These are phyloP conservation scores for Diabrotica balteata DNA, from an alignment of 2,888 invertebrate species.

Conservation along the genomic window DNA sequence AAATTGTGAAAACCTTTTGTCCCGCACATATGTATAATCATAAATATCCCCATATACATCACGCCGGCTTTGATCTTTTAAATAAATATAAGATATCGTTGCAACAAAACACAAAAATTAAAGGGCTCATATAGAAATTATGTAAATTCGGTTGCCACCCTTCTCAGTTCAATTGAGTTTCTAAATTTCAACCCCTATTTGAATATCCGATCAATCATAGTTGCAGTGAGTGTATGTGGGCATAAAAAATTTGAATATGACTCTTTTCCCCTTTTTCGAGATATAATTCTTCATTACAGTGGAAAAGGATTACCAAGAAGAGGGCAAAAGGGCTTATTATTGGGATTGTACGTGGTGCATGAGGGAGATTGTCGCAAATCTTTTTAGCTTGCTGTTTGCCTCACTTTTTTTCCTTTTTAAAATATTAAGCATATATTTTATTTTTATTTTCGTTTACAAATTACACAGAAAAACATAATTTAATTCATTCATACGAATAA, in stretches of 20 bases:
- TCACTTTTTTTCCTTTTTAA: no score
- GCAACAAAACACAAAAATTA: constrained; percentile 37
- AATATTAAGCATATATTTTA: no score
- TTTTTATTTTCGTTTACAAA: no score
- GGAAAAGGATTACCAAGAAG: constrained; percentile 34
- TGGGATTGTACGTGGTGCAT: neutral
- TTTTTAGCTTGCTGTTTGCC: no score
- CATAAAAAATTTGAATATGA: constrained; percentile 38
- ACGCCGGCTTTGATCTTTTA: constrained; percentile 34
- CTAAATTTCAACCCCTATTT: constrained; percentile 41
- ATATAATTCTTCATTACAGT: constrained; percentile 37
- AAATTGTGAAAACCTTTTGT: constrained; percentile 16
- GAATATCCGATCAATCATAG: constrained; percentile 42
- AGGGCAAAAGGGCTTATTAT: neutral
- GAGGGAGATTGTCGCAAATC: no score
- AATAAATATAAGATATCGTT: constrained; percentile 40
- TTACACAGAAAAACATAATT: no score
- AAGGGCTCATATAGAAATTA: constrained; percentile 40
- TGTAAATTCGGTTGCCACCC: constrained; percentile 38
- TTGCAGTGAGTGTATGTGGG: constrained; percentile 14
- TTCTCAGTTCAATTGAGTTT: constrained; percentile 36
- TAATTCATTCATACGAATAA: no score
- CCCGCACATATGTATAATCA: constrained; percentile 2
- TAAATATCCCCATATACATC: constrained; percentile 25
- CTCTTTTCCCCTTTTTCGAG: constrained; percentile 31